Base-by-base conservation (phyloP, 2,797 vertebrate species). In the Tenualosa ilisha region DNA sequence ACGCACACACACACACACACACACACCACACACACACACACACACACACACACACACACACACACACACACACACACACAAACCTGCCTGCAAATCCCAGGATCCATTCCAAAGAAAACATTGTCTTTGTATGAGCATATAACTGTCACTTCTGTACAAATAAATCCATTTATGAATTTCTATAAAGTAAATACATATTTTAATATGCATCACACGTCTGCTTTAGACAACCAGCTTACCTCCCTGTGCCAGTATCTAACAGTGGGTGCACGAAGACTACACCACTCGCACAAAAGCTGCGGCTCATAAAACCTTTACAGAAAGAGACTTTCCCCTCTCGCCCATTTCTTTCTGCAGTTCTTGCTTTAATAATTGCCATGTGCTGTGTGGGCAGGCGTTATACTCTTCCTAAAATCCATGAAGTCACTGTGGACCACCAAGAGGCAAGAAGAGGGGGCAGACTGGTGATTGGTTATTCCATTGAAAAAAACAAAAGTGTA, bases 331-430 rank as follows among this genome's bases (percentile, higher is more conserved):
- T 43, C 6, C 20, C 37, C 40, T 79, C 17, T 40, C 15, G 20
- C 22, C 72, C 72, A 79, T 22, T 46, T 43, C 40, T 46, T 43
- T 46, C 72, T 37, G 22, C 72, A 43, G 15, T 79, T 40, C 13
- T 83, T 83, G 37, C 83, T 86, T 81, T 83, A 86, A 89, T 86
- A 87, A 87, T 83, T 87, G 51, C 83, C 40, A 75, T 85, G 49
- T 82, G 79, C 59, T 17, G 26, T 82, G 87, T 49, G 5, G 54
- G 81, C 72, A 17, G 81, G 26, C 81, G 6, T 49, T 68, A 63
- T 20, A 53, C 59, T 51, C 7, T 51, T 9, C 50, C 31, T 86
- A 86, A 3, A 54, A 20, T 63, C 26, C 81, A 53, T 56, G 13
- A 26, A 85, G 79, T 37, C 86, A 43, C 68, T 75, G 15, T 65